phyloP scores from a whole-genome alignment of 2,888 invertebrate genomes.

The Iselma pallidipennis region DNA sequence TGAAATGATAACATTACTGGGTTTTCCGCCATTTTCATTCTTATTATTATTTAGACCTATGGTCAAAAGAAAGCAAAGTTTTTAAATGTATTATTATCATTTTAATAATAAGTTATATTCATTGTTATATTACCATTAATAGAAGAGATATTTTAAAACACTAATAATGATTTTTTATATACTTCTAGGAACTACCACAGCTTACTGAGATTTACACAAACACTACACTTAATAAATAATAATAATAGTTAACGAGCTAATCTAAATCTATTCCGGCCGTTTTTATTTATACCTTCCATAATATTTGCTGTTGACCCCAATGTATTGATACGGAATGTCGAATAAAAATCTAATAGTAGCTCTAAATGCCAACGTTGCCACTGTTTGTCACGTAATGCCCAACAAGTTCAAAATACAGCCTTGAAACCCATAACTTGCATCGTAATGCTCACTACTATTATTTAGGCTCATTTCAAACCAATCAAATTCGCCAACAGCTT shows the following conservation, averaged over 20 bases:
- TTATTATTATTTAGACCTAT: slow-evolving; percentile 17
- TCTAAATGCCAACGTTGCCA: background rate
- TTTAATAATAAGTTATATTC: background rate
- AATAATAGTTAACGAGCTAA: slow-evolving; percentile 13
- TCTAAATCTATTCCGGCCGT: slow-evolving; percentile 21
- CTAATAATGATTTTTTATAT: background rate
- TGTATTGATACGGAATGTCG: slow-evolving; percentile 20
- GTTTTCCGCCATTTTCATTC: slow-evolving; percentile 44
- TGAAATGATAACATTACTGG: slow-evolving; percentile 36
- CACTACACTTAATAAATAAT: background rate
- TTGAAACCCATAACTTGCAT: too few species aligned
- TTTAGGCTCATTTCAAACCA: too few species aligned
- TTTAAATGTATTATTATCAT: background rate
- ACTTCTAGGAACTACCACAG: background rate
- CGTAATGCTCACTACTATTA: too few species aligned
- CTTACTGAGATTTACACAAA: background rate
- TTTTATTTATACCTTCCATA: slow-evolving; percentile 26
- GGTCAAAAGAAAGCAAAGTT: background rate
- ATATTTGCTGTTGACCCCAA: slow-evolving; percentile 27
- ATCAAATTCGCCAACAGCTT: too few species aligned
- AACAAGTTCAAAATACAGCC: too few species aligned
- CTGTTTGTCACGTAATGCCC: background rate
- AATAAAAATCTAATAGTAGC: background rate
- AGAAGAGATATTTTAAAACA: background rate
- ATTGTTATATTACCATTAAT: background rate